Evolutionary conservation across 2,797 vertebrate species (phyloP), one percentile per base, ranked within the genome.

Genomic region (Sardinella longiceps): DNA sequence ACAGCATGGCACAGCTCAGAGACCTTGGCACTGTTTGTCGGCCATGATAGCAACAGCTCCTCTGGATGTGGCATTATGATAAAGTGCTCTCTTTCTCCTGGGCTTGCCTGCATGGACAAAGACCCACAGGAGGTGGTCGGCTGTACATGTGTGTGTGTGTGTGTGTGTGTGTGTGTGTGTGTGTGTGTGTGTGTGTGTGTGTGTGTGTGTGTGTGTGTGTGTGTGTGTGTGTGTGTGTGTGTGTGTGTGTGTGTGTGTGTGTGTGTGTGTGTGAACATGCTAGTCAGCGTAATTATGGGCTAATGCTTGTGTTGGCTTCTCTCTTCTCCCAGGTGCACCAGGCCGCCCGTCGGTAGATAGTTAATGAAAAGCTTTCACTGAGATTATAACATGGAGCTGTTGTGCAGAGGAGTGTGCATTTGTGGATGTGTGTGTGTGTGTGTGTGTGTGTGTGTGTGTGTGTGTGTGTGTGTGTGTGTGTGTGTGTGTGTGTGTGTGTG

Each of bases 231-330:
- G 60, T 28, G 60, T 63, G 60, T 30, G 25, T 63, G 60, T 63
- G 60, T 63, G 60, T 63, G 60, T 30, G 60, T 63, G n/a, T 28
- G 25, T 63, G n/a, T 63, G 58, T 28, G 6, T 63, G 58, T 28
- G 58, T 28, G 58, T 28, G 58, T 63, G n/a, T 28, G 58, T 63
- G 60, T 30, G 60, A 3, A 25, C 12, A 3, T 11, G 12, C 82
- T 85, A 84, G 84, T 43, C 81, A 84, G 85, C 81, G 60, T 85
- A 85, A 89, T 89, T 89, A 87, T 81, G 84, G 81, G 83, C 86
- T 84, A 85, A 89, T 83, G 86, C 84, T 85, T 53, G 51, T 4
- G 25, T 74, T 80, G 85, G 86, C 85, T 86, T 82, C 80, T 82
- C 66, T 80, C 43, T 39, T 30, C 84, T 51, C 85, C 86, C 83